Conservation (phyloP, 2,888 invertebrate genomes). For the Ethmia dodecea region DNA sequence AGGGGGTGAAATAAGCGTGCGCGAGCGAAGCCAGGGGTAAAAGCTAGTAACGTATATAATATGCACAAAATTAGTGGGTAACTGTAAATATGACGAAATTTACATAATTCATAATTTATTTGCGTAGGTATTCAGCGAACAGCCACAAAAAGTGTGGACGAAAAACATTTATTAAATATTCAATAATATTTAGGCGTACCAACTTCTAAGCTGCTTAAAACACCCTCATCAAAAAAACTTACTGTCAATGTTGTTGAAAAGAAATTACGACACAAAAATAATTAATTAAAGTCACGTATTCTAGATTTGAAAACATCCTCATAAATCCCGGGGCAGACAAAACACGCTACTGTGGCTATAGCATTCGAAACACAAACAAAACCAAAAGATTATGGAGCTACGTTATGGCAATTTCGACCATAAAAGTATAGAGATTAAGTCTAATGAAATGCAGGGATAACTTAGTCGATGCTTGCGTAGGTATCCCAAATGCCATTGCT, state of each 20-base stretch:
- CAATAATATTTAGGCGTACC: no score
- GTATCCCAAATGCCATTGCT: neutral
- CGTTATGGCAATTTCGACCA: neutral
- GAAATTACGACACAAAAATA: neutral
- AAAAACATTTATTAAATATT: no score
- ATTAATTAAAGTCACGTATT: conserved; percentile 1
- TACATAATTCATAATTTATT: no score
- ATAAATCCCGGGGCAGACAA: conserved; percentile 1
- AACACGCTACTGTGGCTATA: neutral
- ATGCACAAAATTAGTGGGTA: no score
- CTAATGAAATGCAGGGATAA: neutral
- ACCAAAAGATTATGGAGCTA: neutral
- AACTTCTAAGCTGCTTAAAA: no score
- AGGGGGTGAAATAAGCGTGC: no score
- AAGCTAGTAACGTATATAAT: no score
- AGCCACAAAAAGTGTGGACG: no score
- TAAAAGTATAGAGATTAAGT: neutral
- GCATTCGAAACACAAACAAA: neutral
- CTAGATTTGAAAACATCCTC: neutral
- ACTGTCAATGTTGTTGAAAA: neutral
- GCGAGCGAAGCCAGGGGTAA: no score
- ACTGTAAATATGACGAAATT: no score
- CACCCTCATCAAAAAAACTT: no score
- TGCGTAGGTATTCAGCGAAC: no score
- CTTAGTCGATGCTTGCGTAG: neutral